Evolutionary conservation across 92 coral and sea anemone species (phyloP).

Genomic region (Chrysogorgia sp.): DNA sequence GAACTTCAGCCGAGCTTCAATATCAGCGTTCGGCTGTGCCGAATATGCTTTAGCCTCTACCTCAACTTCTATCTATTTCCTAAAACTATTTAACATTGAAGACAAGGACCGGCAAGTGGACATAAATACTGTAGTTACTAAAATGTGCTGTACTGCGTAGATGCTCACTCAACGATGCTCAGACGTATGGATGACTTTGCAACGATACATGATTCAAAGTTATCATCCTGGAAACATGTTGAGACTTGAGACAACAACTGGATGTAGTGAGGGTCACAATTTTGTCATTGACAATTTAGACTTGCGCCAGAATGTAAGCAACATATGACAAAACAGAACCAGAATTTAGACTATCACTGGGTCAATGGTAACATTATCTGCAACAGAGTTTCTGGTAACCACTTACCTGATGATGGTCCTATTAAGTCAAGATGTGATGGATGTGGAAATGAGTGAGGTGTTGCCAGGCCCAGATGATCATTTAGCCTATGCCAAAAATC

Average conservation of each 20-base stretch:
- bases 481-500: conserved; percentile 40
- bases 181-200: conserved; percentile 38
- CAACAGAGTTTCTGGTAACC: conserved; percentile 56
- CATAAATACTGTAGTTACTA: no score
- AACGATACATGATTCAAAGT: conserved; percentile 5
- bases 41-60: no score
- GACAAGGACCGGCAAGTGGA: no score
- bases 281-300: conserved; percentile 35
- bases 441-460: conserved; percentile 54
- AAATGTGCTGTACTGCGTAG: no score
- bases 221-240: conserved; percentile 4
- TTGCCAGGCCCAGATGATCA: conserved; percentile 58
- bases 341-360: conserved; percentile 68
- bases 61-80: no score
- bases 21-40: no score
- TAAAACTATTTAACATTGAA: no score
- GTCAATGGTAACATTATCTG: conserved; percentile 52
- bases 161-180: conserved; percentile 23
- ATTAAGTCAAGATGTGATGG: conserved; percentile 47
- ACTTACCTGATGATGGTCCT: conserved; percentile 37
- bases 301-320: conserved; percentile 14
- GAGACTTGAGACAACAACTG: neutral
- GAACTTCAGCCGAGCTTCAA: no score
- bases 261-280: conserved; percentile 10
- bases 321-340: conserved; percentile 45